phyloP scores from a whole-genome alignment of 2,888 invertebrate genomes.

The Coelopa pilipes region DNA sequence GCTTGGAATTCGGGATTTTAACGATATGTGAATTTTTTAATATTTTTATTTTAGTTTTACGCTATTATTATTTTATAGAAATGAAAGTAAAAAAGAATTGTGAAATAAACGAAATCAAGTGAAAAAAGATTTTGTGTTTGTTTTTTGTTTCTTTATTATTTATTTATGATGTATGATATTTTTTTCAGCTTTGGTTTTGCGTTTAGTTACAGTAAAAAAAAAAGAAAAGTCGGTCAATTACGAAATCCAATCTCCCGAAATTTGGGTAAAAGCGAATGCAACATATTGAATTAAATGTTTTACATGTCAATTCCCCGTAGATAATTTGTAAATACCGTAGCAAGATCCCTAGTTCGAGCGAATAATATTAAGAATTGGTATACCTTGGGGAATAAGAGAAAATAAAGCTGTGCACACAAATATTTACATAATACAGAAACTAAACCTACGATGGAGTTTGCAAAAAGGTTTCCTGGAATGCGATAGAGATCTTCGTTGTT shows the following conservation, averaged over 20 bases:
- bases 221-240: neutral
- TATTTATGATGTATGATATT: neutral
- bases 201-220: neutral
- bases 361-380: conserved; percentile 46
- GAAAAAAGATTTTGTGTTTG: neutral
- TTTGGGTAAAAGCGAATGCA: no score
- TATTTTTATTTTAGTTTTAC: conserved; percentile 21
- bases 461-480: conserved; percentile 35
- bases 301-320: conserved; percentile 26
- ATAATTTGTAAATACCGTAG: conserved; percentile 19
- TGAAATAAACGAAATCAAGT: conserved; percentile 2
- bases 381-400: conserved; percentile 44
- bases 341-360: conserved; percentile 33
- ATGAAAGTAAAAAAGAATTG: conserved; percentile 16
- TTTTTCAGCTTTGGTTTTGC: neutral
- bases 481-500: conserved; percentile 7
- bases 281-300: neutral
- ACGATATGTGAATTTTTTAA: neutral
- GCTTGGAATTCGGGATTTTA: no score
- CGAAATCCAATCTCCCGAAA: neutral
- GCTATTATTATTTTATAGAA: conserved; percentile 25
- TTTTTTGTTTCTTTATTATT: neutral
- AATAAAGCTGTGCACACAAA: conserved; percentile 24
- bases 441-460: conserved; percentile 15
- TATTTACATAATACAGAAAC: conserved; percentile 4